Evolutionary conservation across 1,140 invertebrate genomes (phyloP), one percentile per base, ranked within the genome.

Genomic region (Temnothorax curvispinosus): DNA sequence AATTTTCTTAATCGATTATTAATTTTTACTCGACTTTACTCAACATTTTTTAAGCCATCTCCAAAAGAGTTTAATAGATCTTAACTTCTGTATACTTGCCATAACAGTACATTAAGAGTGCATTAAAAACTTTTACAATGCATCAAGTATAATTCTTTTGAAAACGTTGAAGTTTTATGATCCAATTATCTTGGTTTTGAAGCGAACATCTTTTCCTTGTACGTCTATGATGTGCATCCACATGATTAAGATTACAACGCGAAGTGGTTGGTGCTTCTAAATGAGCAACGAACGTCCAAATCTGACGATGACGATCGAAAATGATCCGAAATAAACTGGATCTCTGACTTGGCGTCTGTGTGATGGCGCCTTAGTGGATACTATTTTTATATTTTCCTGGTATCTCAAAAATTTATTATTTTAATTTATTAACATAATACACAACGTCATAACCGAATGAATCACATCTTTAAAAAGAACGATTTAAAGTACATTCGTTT

Each of bases 291-390:
- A 18, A 72, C 69, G 3, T 50, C 44, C 69, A 84, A 84, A 84
- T 84, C 27, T 44, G 69, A 84, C 69, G 80, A 84, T 75, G 69
- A 75, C 80, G 78, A 71, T 81, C 78, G 69, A 60, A 84, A 75
- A 84, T 74, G 56, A 84, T 32, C 32, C 54, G 56, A 84, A 84
- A 84, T 84, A 84, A 75, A 75, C 54, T 75, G 80, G 8, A 75
- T 50, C 54, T 75, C 54, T 15, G 52, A 56, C 44, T 52, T 44
- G 62, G 35, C 62, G 41, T 77, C 56, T n/a, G 32, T 21, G 18
- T 27, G 21, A 41, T 67, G 50, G 47, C 62, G 47, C 35, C 9
- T 60, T 72, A 41, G 18, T n/a, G 21, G 38, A 15, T 60, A 32
- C 44, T 60, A 75, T 84, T 75, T 84, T 75, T 75, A 60, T 38